Evolutionary conservation across 2,113 vertebrate species (phyloP), one percentile per base, ranked within the genome.

Genomic region (Chionomys nivalis): DNA sequence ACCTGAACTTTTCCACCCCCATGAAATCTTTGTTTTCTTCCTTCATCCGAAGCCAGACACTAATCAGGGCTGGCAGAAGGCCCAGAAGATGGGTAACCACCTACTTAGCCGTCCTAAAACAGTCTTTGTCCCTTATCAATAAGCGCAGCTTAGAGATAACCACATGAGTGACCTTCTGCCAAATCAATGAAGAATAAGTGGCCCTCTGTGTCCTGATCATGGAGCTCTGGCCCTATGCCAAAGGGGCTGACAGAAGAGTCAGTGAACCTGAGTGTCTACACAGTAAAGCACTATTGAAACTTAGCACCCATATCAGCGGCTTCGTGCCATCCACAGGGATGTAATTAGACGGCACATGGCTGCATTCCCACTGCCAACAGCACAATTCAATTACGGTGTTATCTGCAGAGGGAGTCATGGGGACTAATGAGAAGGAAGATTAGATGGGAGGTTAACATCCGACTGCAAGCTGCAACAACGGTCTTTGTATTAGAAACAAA

Each of bases 331-430:
- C 58, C 88, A 87, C 36, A 88, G 49, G 65, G 70, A 79, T 65
- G 28, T 87, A 94, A 93, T 94, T 93, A 94, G 77, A 77, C 81
- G 94, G 90, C 33, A 79, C 4, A 94, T 12, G 73, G 72, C 77
- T 89, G 61, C 73, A 77, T 68, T 92, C 88, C 76, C 81, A 92
- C 49, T 73, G 44, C 68, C 89, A 93, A 77, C 39, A 75, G 36
- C 88, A 68, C 90, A 92, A 97, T 94, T 96, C 76, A 92, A 58
- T 90, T 96, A 96, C 1, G 17, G 76, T 96, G 16, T 88, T 90
- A 90, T 92, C 42, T 88, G 86, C 42, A 92, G 88, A 93, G 75
- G 52, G 23, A 94, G 73, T 70, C 72, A 82, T 36, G 94, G 72
- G 70, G 39, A 89, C 81, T 93, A 70, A 94, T 63, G 47, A 82